Percentiles rank a stretch among this genome's conserved stretches.
Conservation (phyloP, 2,888 invertebrate species). For the Conistra vaccinii region DNA sequence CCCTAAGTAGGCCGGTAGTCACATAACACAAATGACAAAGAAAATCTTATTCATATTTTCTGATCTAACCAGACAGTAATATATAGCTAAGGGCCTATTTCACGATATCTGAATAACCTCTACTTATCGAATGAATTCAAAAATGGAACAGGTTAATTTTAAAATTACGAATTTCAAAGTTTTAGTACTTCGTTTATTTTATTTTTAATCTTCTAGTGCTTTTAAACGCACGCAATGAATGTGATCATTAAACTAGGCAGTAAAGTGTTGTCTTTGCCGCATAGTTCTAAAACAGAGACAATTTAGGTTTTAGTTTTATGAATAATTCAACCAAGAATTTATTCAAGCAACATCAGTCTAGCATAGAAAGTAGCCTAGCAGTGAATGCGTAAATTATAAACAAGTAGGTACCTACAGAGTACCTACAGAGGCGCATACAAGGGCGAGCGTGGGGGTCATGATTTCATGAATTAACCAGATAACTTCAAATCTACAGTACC, state of each 20-base stretch:
- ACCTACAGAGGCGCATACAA: slow-evolving; percentile 13
- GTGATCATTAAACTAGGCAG: slow-evolving; percentile 14
- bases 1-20: neutral
- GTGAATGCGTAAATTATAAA: slow-evolving; percentile 54
- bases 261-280: slow-evolving; percentile 22
- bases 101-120: too few relatives aligned
- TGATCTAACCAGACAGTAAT: neutral
- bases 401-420: slow-evolving; percentile 19
- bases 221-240: slow-evolving; percentile 5
- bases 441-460: slow-evolving; percentile 17
- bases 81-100: too few relatives aligned
- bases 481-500: slow-evolving; percentile 28
- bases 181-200: neutral
- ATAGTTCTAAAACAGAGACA: slow-evolving; percentile 35
- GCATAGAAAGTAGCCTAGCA: slow-evolving; percentile 40
- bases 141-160: too few relatives aligned
- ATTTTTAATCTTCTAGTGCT: neutral
- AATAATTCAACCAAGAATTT: slow-evolving; percentile 51
- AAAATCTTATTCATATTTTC: neutral
- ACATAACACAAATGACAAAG: too few relatives aligned
- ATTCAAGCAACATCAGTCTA: slow-evolving; percentile 49
- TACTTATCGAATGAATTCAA: too few relatives aligned
- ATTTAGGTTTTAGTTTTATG: slow-evolving; percentile 40
- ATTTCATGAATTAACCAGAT: slow-evolving; percentile 33
- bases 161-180: neutral